Evolutionary conservation across 2,888 invertebrate genomes (phyloP), one percentile per base, ranked within the genome.

Genomic region (Geophilus truncorum): DNA sequence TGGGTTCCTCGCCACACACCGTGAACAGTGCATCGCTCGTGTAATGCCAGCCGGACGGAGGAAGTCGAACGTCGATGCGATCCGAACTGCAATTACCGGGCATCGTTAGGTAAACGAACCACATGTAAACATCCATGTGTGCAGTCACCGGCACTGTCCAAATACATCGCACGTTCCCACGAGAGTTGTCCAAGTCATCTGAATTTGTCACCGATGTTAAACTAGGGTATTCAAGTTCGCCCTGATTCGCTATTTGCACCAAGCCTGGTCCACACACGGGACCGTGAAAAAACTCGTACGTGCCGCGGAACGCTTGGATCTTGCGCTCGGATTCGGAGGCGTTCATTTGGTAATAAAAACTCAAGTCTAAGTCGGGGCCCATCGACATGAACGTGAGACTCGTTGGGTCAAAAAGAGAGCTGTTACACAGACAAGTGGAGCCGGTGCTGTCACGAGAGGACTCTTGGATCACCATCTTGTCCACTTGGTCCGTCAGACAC

Each of bases 231-330:
- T 82, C 82, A n/a, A 81, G 77, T 34, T 40, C 75, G 7, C 82
- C 81, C 79, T 81, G 81, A n/a, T 51, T 57, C 25, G 75, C 57
- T 10, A 40, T 57, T 10, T 40, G 80, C 15, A 83, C 70, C 10
- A 81, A 15, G 82, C 81, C 83, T 3, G 84, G 84, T 1, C 85
- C 85, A 77, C 85, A 85, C 23, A 85, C 81, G 34, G 84, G 83
- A 0, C 94, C 94, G 84, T 96, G 95, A 1, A 95, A 94, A 85
- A 96, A 96, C 86, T 94, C 94, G 86, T 94, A 96, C 5, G 91
- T 90, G 0, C 95, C 96, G 86, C 94, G 93, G 85, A 96, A 95
- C 3, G 85, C 62, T 86, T 86, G 86, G 94, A 94, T 94, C 85
- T 91, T 91, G 3, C 80, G 80, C 12, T 81, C 80, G 12, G 76